Conservation (phyloP, 1,140 invertebrate genomes). For the Zaprionus ornatus region DNA sequence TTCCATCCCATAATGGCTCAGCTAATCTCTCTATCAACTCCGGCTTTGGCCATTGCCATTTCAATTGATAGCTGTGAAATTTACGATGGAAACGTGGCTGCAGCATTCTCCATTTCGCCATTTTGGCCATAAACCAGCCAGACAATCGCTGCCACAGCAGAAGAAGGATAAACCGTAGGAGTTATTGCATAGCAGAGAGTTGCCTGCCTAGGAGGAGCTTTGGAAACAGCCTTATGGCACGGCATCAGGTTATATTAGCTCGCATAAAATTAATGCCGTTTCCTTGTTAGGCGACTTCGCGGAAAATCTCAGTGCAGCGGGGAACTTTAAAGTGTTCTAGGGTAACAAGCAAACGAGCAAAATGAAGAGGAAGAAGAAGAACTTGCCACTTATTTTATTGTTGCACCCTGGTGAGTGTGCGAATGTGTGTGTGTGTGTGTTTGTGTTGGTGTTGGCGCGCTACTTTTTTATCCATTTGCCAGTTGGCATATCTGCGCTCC, state of each 20-base stretch:
- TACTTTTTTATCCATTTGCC: constrained; percentile 17
- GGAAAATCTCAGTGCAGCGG: constrained; percentile 13
- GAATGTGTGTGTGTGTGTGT: background rate
- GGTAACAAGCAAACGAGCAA: background rate
- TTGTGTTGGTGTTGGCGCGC: background rate
- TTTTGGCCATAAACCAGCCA: constrained; percentile 8
- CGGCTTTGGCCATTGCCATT: constrained; percentile 1
- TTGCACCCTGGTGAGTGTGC: constrained; percentile 1
- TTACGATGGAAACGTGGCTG: constrained; percentile 5
- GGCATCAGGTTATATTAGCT: constrained; percentile 19
- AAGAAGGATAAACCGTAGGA: background rate
- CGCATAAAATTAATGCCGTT: constrained; percentile 38
- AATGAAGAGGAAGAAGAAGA: background rate
- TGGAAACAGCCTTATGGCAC: constrained; percentile 9
- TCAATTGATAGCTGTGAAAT: constrained; percentile 15
- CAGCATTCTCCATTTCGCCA: background rate
- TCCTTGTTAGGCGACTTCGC: constrained; percentile 35
- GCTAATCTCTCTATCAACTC: background rate
- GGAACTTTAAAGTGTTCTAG: constrained; percentile 14
- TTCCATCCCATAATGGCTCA: background rate
- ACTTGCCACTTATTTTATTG: constrained; percentile 41
- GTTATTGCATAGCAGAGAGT: constrained; percentile 6
- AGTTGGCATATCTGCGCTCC: constrained; percentile 39
- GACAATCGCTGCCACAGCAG: background rate
- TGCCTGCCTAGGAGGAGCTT: background rate